Evolutionary conservation across 1,140 invertebrate genomes (phyloP).

Genomic region (Scaptomyza graminum): DNA sequence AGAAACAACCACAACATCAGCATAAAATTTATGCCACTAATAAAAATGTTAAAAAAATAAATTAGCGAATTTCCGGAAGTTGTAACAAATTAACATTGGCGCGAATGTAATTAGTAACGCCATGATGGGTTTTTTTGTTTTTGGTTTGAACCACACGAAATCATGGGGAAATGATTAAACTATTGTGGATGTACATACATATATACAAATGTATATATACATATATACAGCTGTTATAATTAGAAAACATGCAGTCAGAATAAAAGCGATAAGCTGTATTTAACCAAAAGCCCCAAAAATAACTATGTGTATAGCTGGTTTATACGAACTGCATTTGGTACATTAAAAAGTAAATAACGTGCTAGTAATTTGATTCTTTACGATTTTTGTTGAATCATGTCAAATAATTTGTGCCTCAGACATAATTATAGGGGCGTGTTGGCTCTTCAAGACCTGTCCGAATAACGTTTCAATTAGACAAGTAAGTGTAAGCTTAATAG

Average conservation of each 20-base stretch:
- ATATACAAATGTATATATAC: neutral
- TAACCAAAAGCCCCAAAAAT: neutral
- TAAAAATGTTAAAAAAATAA: slow-evolving; percentile 77
- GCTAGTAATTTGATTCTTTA: neutral
- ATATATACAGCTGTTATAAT: slow-evolving; percentile 3
- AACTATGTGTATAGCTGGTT: neutral
- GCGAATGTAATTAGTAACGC: slow-evolving; percentile 81
- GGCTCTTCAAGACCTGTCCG: slow-evolving; percentile 6
- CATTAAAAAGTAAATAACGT: neutral
- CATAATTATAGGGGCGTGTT: slow-evolving; percentile 23
- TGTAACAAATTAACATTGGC: slow-evolving; percentile 80
- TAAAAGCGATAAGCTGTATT: neutral
- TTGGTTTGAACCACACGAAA: slow-evolving; percentile 15
- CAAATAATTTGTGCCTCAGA: slow-evolving; percentile 25
- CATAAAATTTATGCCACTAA: slow-evolving; percentile 72
- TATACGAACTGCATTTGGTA: slow-evolving; percentile 5
- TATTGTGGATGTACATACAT: neutral
- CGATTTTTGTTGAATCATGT: slow-evolving; percentile 33
- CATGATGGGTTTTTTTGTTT: slow-evolving; percentile 34
- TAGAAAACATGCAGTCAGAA: slow-evolving; percentile 24
- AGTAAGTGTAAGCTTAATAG: slow-evolving; percentile 10
- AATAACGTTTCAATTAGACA: slow-evolving; percentile 21
- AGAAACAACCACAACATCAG: slow-evolving; percentile 42
- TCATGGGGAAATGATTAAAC: slow-evolving; percentile 38
- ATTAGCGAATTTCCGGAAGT: slow-evolving; percentile 82